A percentile compares a stretch with the other conserved stretches of the same genome.
Evolutionary conservation across 2,797 vertebrate species (phyloP).

Genomic region (Astyanax mexicanus): DNA sequence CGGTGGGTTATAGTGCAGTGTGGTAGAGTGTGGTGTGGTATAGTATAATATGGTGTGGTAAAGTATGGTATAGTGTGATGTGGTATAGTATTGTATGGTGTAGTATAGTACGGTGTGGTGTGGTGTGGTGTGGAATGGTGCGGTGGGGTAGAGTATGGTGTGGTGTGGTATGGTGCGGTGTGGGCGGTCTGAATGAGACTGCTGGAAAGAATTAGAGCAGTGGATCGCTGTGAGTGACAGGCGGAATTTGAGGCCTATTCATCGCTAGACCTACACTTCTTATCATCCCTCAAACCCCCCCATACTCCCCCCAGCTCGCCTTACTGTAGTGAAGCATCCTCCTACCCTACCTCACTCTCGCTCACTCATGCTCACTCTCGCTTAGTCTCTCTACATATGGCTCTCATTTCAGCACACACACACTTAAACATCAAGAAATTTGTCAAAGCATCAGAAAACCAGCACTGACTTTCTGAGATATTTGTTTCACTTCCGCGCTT

Average conservation of each 20-base stretch:
- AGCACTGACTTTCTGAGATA: conserved; percentile 79
- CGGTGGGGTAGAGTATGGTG: no score
- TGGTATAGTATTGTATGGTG: no score
- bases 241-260: conserved; percentile 72
- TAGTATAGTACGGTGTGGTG: no score
- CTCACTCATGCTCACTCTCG: no score
- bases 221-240: conserved; percentile 78
- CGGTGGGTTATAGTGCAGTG: no score
- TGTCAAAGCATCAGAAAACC: conserved; percentile 77
- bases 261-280: conserved; percentile 65
- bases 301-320: conserved; percentile 67
- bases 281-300: conserved; percentile 54
- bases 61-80: no score
- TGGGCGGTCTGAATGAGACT: conserved; percentile 70
- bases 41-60: no score
- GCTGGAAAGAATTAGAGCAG: conserved; percentile 80
- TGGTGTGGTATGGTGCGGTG: conserved; percentile 63
- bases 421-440: conserved; percentile 77
- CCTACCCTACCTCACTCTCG: conserved; percentile 74
- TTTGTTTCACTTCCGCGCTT: conserved; percentile 71
- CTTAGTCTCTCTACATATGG: conserved; percentile 83
- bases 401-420: conserved; percentile 78
- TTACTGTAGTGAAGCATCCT: conserved; percentile 72
- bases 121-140: no score
- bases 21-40: no score